These are phyloP conservation scores for Microplitis manilae DNA, from an alignment of 2,888 invertebrate genomes.

Conservation along the genomic window DNA sequence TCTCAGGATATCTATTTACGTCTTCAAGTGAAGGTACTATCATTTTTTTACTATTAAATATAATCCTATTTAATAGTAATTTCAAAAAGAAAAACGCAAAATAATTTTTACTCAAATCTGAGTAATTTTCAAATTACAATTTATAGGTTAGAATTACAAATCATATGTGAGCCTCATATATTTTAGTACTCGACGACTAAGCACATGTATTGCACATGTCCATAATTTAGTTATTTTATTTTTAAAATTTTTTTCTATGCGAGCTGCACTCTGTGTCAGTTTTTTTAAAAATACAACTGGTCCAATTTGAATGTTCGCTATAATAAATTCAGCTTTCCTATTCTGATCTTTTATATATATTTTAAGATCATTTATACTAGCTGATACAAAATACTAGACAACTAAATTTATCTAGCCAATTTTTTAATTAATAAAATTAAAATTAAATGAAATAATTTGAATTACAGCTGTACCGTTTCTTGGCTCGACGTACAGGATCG, in stretches of 20 bases:
- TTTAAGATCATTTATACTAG: conserved; percentile 58
- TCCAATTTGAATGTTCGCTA: conserved; percentile 70
- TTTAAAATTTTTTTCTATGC: conserved; percentile 46
- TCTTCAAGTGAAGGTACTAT: conserved; percentile 92
- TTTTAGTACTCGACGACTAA: background rate
- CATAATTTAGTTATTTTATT: no score
- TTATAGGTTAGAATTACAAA: conserved; percentile 40
- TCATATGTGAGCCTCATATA: conserved; percentile 19
- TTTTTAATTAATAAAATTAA: no score
- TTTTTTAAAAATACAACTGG: conserved; percentile 52
- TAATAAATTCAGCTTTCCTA: conserved; percentile 65
- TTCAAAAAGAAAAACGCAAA: background rate
- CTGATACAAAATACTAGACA: conserved; percentile 55
- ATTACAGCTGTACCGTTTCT: conserved; percentile 92
- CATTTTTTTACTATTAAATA: no score
- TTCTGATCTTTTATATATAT: conserved; percentile 57
- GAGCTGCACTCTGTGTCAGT: conserved; percentile 69
- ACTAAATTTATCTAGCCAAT: background rate
- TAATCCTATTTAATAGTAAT: background rate
- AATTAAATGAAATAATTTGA: no score
- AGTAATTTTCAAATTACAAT: background rate
- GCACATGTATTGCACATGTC: no score
- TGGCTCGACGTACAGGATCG: conserved; percentile 95
- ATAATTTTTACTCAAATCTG: background rate
- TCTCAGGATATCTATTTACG: conserved; percentile 98